A percentile compares a stretch with the other conserved stretches of the same genome.
phyloP scores from a whole-genome alignment of 2,113 vertebrate species.

The Eidolon helvum region DNA sequence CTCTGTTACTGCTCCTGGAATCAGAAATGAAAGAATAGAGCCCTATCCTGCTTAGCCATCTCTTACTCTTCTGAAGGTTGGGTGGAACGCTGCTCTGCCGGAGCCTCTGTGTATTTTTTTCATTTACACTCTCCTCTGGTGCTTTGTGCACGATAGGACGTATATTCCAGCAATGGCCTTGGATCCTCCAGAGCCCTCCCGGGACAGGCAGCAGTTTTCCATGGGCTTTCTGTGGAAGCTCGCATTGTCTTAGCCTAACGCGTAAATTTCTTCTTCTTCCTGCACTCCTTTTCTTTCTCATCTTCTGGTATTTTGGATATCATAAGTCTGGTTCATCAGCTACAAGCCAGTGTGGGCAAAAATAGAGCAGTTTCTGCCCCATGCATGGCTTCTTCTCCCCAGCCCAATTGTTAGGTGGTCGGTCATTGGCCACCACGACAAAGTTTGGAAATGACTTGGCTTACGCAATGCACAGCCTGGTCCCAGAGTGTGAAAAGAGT shows the following conservation, averaged over 20 bases:
- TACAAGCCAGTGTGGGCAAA: neutral
- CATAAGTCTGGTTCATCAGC: neutral
- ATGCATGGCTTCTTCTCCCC: neutral
- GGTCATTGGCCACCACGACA: neutral
- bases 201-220: neutral
- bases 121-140: neutral
- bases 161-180: neutral
- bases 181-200: neutral
- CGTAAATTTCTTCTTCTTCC: neutral
- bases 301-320: neutral
- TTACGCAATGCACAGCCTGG: rapidly evolving
- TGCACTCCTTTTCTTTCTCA: neutral
- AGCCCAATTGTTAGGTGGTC: neutral
- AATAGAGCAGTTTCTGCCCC: neutral
- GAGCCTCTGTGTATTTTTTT: neutral
- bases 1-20: neutral
- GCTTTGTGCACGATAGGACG: neutral
- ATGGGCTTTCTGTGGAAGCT: neutral
- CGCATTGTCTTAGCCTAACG: neutral
- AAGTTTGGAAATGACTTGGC: neutral
- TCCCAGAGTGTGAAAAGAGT: neutral
- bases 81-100: no score
- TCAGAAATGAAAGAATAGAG: neutral
- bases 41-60: neutral
- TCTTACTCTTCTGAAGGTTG: neutral